Base-by-base conservation (phyloP, 2,113 vertebrate species). In the Mormyrus lacerda region DNA sequence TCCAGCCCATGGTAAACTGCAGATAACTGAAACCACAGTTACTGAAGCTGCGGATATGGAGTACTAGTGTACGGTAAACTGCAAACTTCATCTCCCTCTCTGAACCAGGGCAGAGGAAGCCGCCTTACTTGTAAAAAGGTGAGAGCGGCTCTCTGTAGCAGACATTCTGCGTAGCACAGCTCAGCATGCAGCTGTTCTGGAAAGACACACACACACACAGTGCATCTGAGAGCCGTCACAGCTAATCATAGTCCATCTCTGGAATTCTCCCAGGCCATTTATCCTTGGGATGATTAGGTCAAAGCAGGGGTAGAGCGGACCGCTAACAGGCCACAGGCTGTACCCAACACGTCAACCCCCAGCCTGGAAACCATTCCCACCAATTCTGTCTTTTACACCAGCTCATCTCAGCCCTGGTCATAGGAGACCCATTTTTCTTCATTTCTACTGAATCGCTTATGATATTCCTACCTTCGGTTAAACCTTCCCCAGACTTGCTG, bases 111-210 rank as follows among this genome's bases (percentile, higher is more conserved):
- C 1, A 39, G 19, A 76, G 13, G 24, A 42, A 39, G 51, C 45
- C 8, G 9, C 2, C 89, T 61, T 39, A 93, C 96, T 95, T 97
- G 96, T n/a, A 97, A 90, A 92, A 97, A 97, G 4, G 96, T 96
- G 90, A 97, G 96, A 90, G 96, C 96, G 0, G 96, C 96, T 92
- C 96, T 94, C 88, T 97, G 96, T 51, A 97, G 94, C 90, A 96
- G 93, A 91, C 96, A 97, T 90, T 97, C 96, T 2, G 96, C 96
- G 3, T 93, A 97, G 93, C 96, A 97, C 89, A 93, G 95, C 48
- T 97, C 96, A 50, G 96, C 96, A 7, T 97, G 96, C 88, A 97
- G 93, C 93, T 97, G 94, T 92, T 94, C 96, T 97, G 91, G 90
- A 93, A 91, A 92, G 89, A 89, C 88, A 82, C 17, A 73, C n/a